phyloP scores from a whole-genome alignment of 2,888 invertebrate species.

The Luperina nickerlii region DNA sequence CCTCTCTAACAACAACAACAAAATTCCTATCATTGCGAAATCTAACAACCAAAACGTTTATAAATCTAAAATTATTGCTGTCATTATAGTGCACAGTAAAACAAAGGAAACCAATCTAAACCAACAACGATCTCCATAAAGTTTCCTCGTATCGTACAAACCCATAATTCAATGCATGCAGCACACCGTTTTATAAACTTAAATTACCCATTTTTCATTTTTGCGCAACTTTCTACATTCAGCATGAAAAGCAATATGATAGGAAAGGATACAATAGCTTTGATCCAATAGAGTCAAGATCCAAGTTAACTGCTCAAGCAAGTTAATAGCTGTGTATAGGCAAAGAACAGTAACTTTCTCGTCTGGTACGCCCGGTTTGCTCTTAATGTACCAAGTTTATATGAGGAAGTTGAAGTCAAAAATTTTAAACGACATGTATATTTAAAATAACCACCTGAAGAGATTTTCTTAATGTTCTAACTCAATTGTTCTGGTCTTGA shows the following conservation, averaged over 20 bases:
- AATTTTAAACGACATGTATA: slow-evolving; percentile 50
- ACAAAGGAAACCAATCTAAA: slow-evolving; percentile 53
- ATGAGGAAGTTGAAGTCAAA: slow-evolving; percentile 60
- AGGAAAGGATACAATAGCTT: slow-evolving; percentile 46
- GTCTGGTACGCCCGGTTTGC: slow-evolving; percentile 54
- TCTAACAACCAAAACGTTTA: slow-evolving; percentile 1
- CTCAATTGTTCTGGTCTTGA: slow-evolving; percentile 26
- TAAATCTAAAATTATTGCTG: slow-evolving; percentile 40
- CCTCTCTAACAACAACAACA: background rate
- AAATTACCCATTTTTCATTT: slow-evolving; percentile 57
- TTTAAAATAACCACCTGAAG: slow-evolving; percentile 45
- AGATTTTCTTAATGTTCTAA: slow-evolving; percentile 49
- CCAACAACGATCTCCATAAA: slow-evolving; percentile 43
- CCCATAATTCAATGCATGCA: slow-evolving; percentile 50
- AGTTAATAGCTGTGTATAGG: slow-evolving; percentile 67
- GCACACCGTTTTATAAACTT: slow-evolving; percentile 33
- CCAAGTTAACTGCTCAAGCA: slow-evolving; percentile 45
- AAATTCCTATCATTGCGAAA: background rate
- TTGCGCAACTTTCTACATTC: slow-evolving; percentile 36
- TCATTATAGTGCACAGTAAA: slow-evolving; percentile 31
- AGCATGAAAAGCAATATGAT: slow-evolving; percentile 37
- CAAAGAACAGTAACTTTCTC: slow-evolving; percentile 69
- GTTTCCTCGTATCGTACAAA: slow-evolving; percentile 27
- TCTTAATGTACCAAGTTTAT: slow-evolving; percentile 66
- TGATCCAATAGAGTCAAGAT: slow-evolving; percentile 43